Percentiles rank a stretch among this genome's conserved stretches.
These are phyloP conservation scores for Amphipyra berbera DNA, from an alignment of 2,888 invertebrate genomes.

Conservation along the genomic window DNA sequence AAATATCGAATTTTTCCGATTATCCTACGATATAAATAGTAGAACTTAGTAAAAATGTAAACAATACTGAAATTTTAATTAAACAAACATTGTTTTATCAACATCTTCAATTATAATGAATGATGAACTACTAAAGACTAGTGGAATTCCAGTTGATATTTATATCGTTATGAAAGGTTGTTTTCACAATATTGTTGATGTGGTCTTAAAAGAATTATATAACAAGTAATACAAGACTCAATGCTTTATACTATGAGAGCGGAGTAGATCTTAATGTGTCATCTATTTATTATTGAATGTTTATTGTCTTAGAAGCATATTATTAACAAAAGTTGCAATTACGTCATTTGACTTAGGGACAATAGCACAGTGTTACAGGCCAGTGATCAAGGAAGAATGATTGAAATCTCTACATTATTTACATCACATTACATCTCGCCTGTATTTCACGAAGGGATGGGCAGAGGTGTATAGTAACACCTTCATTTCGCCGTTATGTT, in stretches of 20 bases:
- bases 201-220: neutral
- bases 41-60: neutral
- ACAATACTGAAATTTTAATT: neutral
- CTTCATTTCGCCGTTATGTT: too few relatives aligned
- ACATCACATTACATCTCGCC: too few relatives aligned
- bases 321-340: too few relatives aligned
- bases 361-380: too few relatives aligned
- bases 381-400: too few relatives aligned
- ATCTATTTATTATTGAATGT: neutral
- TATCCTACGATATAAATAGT: too few relatives aligned
- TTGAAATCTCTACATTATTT: too few relatives aligned
- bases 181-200: neutral
- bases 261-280: neutral
- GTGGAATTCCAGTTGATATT: neutral
- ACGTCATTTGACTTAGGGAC: too few relatives aligned
- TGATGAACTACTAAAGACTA: neutral
- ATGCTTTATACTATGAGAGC: neutral
- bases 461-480: too few relatives aligned
- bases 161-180: neutral
- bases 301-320: too few relatives aligned
- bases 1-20: too few relatives aligned
- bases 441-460: too few relatives aligned
- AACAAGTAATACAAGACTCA: neutral
- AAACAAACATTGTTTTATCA: constrained; percentile 6
- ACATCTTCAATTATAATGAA: constrained; percentile 4